Evolutionary conservation across 2,113 vertebrate genomes (phyloP).

Genomic region (Oriolus oriolus): DNA sequence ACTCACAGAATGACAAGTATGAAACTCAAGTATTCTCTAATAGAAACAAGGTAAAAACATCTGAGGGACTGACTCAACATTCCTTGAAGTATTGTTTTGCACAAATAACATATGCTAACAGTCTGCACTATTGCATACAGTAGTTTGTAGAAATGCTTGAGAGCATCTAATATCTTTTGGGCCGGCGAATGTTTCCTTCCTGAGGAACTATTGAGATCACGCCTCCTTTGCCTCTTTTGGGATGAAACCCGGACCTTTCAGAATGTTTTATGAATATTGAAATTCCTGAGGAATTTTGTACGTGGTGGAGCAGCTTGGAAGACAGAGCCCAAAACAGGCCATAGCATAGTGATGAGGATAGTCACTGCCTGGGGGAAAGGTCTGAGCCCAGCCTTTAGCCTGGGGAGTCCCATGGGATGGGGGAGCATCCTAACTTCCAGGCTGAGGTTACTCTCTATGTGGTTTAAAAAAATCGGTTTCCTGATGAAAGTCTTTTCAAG

Average conservation of each 20-base stretch:
- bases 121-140: not conserved
- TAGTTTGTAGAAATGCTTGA: not conserved
- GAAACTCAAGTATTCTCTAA: not conserved
- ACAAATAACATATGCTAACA: rapidly evolving
- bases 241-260: not conserved
- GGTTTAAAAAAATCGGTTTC: not conserved
- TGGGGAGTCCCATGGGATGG: not conserved
- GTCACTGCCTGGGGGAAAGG: not conserved
- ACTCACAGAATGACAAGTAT: not conserved
- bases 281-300: not conserved
- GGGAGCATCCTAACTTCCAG: not conserved
- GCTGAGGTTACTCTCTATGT: not conserved
- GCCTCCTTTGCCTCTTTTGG: not conserved
- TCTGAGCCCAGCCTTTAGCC: not conserved
- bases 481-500: not conserved
- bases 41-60: not conserved
- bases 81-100: not conserved
- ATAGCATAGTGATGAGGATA: rapidly evolving
- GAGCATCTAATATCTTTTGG: not conserved
- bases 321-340: rapidly evolving
- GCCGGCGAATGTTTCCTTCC: not conserved
- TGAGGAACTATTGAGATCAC: not conserved
- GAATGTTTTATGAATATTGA: not conserved
- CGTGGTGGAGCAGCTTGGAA: not conserved
- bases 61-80: not conserved